These are phyloP conservation scores for Helobdella robusta DNA, from an alignment of 2,888 invertebrate species.

Conservation along the genomic window DNA sequence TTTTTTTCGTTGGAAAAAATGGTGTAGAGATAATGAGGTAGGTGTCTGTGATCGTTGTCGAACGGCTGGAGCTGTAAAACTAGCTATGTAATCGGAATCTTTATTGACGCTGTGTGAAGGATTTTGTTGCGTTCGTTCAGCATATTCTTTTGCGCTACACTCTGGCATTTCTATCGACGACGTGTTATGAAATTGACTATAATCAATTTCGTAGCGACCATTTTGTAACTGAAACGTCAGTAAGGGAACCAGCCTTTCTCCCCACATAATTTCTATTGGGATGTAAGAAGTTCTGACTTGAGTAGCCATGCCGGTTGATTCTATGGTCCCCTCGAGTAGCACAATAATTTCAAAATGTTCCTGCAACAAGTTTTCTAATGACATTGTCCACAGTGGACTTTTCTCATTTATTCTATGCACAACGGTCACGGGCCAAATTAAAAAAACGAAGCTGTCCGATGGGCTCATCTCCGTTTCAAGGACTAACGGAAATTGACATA, in stretches of 20 bases:
- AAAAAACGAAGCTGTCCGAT: slow-evolving; percentile 83
- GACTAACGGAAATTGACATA: slow-evolving; percentile 65
- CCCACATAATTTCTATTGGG: slow-evolving; percentile 50
- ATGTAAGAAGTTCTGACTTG: slow-evolving; percentile 53
- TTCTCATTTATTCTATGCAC: slow-evolving; percentile 84
- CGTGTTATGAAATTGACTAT: slow-evolving; percentile 47
- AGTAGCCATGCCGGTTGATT: slow-evolving; percentile 32
- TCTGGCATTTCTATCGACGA: slow-evolving; percentile 53
- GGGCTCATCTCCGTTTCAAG: slow-evolving; percentile 27
- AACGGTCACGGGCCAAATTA: slow-evolving; percentile 95
- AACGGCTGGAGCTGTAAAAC: slow-evolving; percentile 27
- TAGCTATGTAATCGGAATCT: slow-evolving; percentile 18
- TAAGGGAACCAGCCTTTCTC: slow-evolving; percentile 47
- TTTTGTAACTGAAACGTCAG: slow-evolving; percentile 49
- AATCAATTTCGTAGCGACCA: slow-evolving; percentile 49
- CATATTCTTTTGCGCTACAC: slow-evolving; percentile 28
- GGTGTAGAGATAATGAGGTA: not conserved
- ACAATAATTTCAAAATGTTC: slow-evolving; percentile 92
- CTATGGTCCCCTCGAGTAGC: slow-evolving; percentile 59
- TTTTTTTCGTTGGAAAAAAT: slow-evolving; percentile 11
- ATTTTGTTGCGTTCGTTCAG: not conserved
- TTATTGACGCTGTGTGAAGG: not conserved
- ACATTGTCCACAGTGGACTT: slow-evolving; percentile 80
- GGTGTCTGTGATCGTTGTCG: slow-evolving; percentile 11
- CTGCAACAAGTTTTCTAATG: slow-evolving; percentile 77